Conservation (phyloP, 2,797 vertebrate species). For the Agapornis canus region DNA sequence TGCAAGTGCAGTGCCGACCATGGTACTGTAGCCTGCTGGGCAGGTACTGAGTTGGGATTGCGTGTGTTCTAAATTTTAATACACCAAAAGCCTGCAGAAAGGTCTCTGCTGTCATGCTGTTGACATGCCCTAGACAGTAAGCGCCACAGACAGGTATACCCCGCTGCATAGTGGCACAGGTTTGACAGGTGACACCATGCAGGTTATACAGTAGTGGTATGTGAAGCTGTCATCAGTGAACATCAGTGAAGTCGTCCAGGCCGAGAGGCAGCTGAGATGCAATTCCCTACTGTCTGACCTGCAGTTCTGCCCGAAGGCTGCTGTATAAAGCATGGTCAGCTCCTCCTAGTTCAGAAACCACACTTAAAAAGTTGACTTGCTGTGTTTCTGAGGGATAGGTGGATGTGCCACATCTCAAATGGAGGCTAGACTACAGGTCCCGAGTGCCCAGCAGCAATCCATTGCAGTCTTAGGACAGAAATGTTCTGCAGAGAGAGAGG, state of each 20-base stretch:
- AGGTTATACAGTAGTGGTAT: neutral
- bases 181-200: neutral
- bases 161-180: neutral
- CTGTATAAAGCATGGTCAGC: neutral
- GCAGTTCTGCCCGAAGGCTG: neutral
- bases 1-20: neutral
- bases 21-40: neutral
- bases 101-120: neutral
- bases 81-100: neutral
- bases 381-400: neutral
- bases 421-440: neutral
- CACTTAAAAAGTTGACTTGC: neutral
- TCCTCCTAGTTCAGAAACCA: neutral
- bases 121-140: neutral
- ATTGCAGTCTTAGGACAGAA: neutral
- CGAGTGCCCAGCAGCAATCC: neutral
- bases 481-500: rapidly evolving
- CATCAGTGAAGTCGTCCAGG: neutral
- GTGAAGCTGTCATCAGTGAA: neutral
- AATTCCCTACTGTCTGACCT: neutral
- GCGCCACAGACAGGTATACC: rapidly evolving
- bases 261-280: neutral
- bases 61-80: neutral
- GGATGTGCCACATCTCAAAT: neutral
- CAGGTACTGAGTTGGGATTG: neutral